These are phyloP conservation scores for Mizuhopecten yessoensis DNA, from an alignment of 1,140 invertebrate species.

Conservation along the genomic window DNA sequence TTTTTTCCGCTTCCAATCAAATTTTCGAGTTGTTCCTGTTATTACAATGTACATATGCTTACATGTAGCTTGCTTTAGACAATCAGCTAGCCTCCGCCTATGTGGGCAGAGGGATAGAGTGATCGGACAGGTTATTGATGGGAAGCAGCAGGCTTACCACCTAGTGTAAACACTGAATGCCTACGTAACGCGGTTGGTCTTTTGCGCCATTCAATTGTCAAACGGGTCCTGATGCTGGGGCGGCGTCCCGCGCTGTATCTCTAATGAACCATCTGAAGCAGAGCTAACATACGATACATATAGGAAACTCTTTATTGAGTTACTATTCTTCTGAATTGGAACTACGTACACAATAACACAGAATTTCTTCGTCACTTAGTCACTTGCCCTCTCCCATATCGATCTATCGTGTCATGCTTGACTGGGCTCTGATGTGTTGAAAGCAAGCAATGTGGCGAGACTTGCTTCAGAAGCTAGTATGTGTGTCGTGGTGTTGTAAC, in stretches of 20 bases:
- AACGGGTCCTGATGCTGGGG: neutral
- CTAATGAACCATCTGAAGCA: neutral
- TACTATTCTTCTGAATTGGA: slow-evolving; percentile 9
- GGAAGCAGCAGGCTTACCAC: neutral
- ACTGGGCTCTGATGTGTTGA: slow-evolving; percentile 21
- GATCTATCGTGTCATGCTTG: slow-evolving; percentile 15
- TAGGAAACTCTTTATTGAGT: neutral
- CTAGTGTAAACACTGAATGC: neutral
- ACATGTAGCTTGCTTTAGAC: neutral
- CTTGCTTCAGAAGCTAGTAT: slow-evolving; percentile 24
- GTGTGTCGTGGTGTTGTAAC: neutral
- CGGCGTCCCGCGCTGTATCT: neutral
- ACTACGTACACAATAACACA: neutral
- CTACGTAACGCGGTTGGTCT: slow-evolving; percentile 21
- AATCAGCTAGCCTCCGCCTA: too few relatives aligned
- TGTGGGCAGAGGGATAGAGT: neutral
- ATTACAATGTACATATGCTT: neutral
- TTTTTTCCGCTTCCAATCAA: neutral
- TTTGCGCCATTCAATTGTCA: slow-evolving; percentile 33
- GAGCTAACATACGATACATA: neutral
- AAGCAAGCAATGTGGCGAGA: slow-evolving; percentile 31
- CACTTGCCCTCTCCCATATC: slow-evolving; percentile 23
- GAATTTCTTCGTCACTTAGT: slow-evolving; percentile 33
- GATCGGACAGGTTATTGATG: slow-evolving; percentile 21
- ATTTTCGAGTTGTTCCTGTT: neutral